A percentile compares a stretch with the other conserved stretches of the same genome.
These are phyloP conservation scores for Megaceryle torquata DNA, from an alignment of 2,113 vertebrate genomes.

Conservation along the genomic window DNA sequence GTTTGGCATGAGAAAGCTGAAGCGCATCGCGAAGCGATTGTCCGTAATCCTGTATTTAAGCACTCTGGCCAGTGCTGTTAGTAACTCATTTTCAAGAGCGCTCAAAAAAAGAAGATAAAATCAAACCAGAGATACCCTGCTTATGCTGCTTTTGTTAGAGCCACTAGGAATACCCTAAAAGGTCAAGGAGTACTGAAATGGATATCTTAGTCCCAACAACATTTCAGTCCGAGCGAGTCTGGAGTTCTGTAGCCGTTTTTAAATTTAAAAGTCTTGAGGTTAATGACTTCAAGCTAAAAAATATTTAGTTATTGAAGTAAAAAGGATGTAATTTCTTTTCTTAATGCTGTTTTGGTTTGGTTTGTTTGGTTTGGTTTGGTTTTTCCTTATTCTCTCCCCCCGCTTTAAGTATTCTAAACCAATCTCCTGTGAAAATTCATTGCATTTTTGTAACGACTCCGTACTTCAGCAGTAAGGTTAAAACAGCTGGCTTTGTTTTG, in stretches of 20 bases:
- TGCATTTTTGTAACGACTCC: background rate
- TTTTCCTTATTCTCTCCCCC: background rate
- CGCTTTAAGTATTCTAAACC: background rate
- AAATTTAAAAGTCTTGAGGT: background rate
- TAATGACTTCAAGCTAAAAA: background rate
- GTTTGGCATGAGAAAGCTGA: conserved; percentile 27
- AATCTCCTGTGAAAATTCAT: background rate
- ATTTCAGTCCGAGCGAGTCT: background rate
- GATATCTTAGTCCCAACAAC: background rate
- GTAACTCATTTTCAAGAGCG: conserved; percentile 19
- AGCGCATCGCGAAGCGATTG: background rate
- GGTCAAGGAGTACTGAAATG: background rate
- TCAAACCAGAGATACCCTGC: background rate
- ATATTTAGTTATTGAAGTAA: background rate
- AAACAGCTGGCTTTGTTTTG: background rate
- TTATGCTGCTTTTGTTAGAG: conserved; percentile 20
- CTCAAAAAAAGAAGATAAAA: background rate
- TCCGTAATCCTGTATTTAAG: background rate
- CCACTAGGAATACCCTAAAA: background rate
- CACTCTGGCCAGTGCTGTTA: background rate
- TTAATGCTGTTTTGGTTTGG: rapidly evolving
- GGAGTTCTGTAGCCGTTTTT: background rate
- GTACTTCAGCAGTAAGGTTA: background rate
- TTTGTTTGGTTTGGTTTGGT: rapidly evolving
- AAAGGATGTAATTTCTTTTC: background rate